phyloP scores from a whole-genome alignment of 2,888 invertebrate genomes.

The Candidula unifasciata region DNA sequence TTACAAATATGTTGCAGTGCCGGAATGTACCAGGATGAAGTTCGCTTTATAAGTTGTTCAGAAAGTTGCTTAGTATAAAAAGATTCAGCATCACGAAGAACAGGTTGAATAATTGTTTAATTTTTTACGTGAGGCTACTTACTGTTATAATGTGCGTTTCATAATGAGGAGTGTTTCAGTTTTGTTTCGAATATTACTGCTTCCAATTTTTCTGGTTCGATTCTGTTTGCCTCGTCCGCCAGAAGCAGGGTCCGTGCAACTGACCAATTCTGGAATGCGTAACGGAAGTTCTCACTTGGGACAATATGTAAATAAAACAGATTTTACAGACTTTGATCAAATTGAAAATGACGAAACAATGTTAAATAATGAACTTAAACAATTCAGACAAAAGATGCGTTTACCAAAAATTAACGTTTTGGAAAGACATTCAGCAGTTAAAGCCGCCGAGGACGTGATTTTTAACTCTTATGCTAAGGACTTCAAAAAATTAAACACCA shows the following conservation, averaged over 20 bases:
- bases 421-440: background rate
- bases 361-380: too few species aligned
- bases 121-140: background rate
- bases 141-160: constrained; percentile 15
- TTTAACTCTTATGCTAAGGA: too few species aligned
- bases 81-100: background rate
- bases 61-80: background rate
- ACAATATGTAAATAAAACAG: background rate
- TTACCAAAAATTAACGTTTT: background rate
- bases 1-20: background rate
- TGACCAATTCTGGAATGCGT: background rate
- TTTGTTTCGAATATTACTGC: constrained; percentile 18
- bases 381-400: background rate
- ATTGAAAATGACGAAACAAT: background rate
- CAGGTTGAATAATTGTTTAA: background rate
- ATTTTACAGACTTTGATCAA: background rate
- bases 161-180: constrained; percentile 38
- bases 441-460: too few species aligned
- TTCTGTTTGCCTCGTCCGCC: constrained; percentile 9
- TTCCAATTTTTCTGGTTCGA: constrained; percentile 21
- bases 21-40: constrained; percentile 4
- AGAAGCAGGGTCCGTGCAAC: background rate
- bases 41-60: constrained; percentile 9
- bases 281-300: too few species aligned
- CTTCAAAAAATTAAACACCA: too few species aligned